Conservation (phyloP, 2,888 invertebrate species). For the Ferrisia virgata region DNA sequence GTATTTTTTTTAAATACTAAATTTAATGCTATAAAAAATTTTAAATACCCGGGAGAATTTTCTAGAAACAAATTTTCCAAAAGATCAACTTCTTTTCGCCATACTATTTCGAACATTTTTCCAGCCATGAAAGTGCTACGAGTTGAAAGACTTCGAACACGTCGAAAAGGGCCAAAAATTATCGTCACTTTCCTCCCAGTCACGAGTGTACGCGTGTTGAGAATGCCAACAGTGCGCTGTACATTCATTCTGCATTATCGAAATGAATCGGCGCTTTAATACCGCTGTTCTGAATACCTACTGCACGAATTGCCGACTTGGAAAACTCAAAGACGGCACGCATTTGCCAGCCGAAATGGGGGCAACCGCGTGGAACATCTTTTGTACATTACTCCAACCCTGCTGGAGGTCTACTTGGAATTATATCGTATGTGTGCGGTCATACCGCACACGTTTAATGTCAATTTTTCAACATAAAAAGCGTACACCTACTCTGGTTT, state of each 20-base stretch:
- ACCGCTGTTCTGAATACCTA: too few relatives aligned
- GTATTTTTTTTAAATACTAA: too few relatives aligned
- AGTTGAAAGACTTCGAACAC: neutral
- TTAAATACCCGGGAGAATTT: too few relatives aligned
- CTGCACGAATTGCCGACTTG: neutral
- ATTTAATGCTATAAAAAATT: too few relatives aligned
- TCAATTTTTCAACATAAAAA: too few relatives aligned
- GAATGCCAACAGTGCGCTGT: neutral
- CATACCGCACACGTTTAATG: too few relatives aligned
- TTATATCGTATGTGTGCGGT: neutral
- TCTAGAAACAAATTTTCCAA: too few relatives aligned
- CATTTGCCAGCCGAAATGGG: neutral
- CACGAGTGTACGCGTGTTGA: neutral
- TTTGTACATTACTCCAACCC: neutral
- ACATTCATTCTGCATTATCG: constrained; percentile 5
- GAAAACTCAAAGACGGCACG: neutral
- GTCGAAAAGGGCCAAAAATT: neutral
- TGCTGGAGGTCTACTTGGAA: neutral
- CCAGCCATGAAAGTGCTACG: too few relatives aligned
- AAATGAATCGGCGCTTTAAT: neutral
- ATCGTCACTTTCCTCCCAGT: neutral
- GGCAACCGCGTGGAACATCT: neutral
- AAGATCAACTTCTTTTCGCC: too few relatives aligned
- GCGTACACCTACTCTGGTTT: too few relatives aligned
- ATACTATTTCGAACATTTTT: neutral